These are phyloP conservation scores for Odontophorus gujanensis DNA, from an alignment of 2,113 vertebrate species.

Conservation along the genomic window DNA sequence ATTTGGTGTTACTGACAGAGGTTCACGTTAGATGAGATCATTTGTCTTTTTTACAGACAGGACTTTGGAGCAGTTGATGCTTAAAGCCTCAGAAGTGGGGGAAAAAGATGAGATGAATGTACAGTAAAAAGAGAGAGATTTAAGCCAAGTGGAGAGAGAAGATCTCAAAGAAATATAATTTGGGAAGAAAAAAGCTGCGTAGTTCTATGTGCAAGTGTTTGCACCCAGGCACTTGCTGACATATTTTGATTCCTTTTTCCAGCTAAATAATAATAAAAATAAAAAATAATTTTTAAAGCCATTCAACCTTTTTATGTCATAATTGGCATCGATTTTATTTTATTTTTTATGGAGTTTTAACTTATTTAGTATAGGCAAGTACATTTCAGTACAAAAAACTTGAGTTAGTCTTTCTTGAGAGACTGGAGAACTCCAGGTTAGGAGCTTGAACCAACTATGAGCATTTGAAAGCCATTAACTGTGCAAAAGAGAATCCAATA, in stretches of 20 bases:
- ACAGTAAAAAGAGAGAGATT: neutral
- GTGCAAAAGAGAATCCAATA: neutral
- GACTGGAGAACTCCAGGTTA: neutral
- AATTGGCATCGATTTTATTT: neutral
- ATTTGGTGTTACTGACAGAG: neutral
- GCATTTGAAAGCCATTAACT: neutral
- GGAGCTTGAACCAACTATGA: neutral
- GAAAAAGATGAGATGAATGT: neutral
- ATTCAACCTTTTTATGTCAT: neutral
- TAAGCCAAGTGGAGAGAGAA: neutral
- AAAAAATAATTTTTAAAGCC: neutral
- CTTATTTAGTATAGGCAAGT: neutral
- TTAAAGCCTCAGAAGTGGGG: neutral
- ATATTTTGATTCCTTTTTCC: neutral
- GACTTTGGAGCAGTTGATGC: neutral
- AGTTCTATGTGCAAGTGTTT: neutral
- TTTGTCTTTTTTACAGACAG: neutral
- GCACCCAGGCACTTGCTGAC: neutral
- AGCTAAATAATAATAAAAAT: neutral
- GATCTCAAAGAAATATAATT: neutral
- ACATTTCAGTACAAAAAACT: neutral
- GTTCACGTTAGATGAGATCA: neutral
- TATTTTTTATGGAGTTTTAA: neutral
- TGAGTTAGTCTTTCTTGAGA: neutral
- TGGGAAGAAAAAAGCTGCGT: neutral